Evolutionary conservation across 1,140 invertebrate genomes (phyloP), one percentile per base, ranked within the genome.

Genomic region (Drosophila rhopaloa): DNA sequence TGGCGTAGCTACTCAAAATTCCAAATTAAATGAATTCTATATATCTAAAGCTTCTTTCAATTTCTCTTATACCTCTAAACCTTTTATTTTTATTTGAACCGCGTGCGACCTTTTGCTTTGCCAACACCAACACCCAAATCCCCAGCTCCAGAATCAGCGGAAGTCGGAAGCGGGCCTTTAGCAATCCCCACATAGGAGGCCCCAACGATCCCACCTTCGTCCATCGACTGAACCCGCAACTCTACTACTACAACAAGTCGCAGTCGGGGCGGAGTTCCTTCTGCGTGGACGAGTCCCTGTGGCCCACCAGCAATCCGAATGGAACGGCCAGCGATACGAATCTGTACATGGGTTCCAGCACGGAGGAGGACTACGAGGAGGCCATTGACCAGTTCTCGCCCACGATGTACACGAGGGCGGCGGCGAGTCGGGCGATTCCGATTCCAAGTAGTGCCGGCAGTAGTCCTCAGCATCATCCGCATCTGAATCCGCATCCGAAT

Each of bases 341-440:
- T 43, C 38, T 92, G 9, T 90, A 75, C 32, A 68, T 76, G 8
- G 72, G 75, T 7, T 40, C 78, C 6, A 70, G 35, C 11, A 54
- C 48, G n/a, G 65, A 86, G 0, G 79, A 88, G 65, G 79, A 90
- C 24, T 67, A 86, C 16, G 90, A 91, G 47, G 90, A 91, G 68
- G 88, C 90, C 14, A 76, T 76, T 4, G 90, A 91, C 75, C 90
- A 91, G 55, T 91, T 91, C 60, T 91, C 90, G 5, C 90, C 90
- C 1, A 83, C 88, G 2, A 54, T 91, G 5, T 91, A 91, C 58
- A 65, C 40, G 1, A 27, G 57, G n/a, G 14, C 38, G 9, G 14
- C 38, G 9, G 48, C 61, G 2, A 81, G 74, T 50, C 77, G 81
- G 6, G 67, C 90, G 24, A 91, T 91, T 24, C 83, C 90, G 13